phyloP scores from a whole-genome alignment of 2,888 invertebrate genomes.

The Venustoraphidia nigricollis region DNA sequence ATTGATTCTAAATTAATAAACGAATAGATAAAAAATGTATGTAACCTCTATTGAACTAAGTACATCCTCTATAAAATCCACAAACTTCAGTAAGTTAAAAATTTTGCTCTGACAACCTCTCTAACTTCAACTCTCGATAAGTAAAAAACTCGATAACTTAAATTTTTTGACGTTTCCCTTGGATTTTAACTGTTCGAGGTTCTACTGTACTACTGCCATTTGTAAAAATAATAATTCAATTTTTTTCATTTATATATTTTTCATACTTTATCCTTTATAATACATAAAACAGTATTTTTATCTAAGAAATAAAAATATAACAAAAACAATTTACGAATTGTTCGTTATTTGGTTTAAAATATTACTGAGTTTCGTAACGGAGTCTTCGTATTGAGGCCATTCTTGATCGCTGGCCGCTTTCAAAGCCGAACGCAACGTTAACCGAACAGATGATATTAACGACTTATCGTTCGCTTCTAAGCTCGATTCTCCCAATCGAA shows the following conservation, averaged over 20 bases:
- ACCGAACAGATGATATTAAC: slow-evolving; percentile 39
- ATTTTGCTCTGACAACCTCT: no score
- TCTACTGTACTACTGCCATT: background rate
- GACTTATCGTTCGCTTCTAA: slow-evolving; percentile 38
- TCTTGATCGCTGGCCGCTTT: slow-evolving; percentile 31
- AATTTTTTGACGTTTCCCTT: no score
- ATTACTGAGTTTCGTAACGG: background rate
- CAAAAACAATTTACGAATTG: background rate
- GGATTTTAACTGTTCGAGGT: no score
- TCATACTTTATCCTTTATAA: background rate
- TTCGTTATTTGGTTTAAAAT: background rate
- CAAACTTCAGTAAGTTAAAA: no score
- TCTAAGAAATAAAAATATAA: background rate
- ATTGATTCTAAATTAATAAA: no score
- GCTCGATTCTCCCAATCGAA: slow-evolving; percentile 39
- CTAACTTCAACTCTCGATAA: no score
- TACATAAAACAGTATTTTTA: background rate
- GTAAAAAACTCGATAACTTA: no score
- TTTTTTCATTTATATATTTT: background rate
- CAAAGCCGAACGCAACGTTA: slow-evolving; percentile 40
- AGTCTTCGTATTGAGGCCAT: slow-evolving; percentile 25
- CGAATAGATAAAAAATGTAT: no score
- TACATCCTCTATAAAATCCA: no score
- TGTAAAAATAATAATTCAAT: background rate
- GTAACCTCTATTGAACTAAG: no score